phyloP scores from a whole-genome alignment of 2,113 vertebrate genomes.

The Hemibagrus wyckioides region DNA sequence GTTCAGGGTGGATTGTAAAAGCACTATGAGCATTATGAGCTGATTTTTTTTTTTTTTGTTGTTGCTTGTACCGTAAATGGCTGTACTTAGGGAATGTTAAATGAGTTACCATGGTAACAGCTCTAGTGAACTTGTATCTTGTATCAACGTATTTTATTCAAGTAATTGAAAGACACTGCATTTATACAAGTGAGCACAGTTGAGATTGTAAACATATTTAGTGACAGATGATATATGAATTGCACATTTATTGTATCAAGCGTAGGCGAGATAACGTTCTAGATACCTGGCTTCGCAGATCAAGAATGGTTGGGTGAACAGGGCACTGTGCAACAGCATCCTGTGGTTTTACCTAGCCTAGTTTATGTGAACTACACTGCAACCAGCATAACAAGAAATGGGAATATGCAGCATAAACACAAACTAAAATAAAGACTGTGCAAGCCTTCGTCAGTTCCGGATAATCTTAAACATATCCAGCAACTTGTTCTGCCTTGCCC shows the following conservation, averaged over 20 bases:
- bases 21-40: background rate
- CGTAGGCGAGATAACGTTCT: background rate
- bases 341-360: background rate
- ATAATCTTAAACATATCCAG: background rate
- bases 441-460: background rate
- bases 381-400: background rate
- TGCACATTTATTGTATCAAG: background rate
- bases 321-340: background rate
- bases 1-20: background rate
- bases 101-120: background rate
- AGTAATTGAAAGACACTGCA: background rate
- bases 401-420: background rate
- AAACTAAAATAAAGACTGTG: background rate
- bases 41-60: background rate
- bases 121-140: background rate
- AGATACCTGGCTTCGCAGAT: background rate
- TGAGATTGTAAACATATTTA: background rate
- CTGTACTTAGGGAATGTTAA: background rate
- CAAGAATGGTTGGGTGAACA: background rate
- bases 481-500: background rate
- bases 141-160: background rate
- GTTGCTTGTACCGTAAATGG: background rate
- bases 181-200: background rate
- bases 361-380: conserved; percentile 1
- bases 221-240: background rate